A percentile compares a stretch with the other conserved stretches of the same genome.
Evolutionary conservation across 2,888 invertebrate species (phyloP).

Genomic region (Drosophila melanosoma): DNA sequence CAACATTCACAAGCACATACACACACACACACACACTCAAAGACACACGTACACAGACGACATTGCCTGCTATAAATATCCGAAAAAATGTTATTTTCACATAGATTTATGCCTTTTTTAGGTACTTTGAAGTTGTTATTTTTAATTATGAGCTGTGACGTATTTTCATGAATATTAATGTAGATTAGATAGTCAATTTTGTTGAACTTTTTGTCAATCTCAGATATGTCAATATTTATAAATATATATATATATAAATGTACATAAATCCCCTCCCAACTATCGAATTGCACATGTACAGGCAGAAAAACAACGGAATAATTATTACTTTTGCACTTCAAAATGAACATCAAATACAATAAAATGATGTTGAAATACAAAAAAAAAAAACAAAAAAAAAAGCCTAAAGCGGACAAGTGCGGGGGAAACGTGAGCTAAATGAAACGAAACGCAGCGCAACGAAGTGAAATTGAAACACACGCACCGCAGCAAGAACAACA

Average conservation of each 20-base stretch:
- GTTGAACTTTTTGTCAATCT: neutral
- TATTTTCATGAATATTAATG: neutral
- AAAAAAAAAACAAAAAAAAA: neutral
- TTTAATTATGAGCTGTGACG: constrained; percentile 13
- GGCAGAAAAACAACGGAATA: neutral
- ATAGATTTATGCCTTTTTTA: constrained; percentile 16
- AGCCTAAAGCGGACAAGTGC: constrained; percentile 12
- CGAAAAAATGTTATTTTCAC: constrained; percentile 39
- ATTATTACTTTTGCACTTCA: neutral
- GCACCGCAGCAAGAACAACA: constrained; percentile 29
- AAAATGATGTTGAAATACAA: constrained; percentile 18
- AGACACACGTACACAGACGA: constrained; percentile 1
- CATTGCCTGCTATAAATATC: constrained; percentile 51
- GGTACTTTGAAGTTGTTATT: constrained; percentile 20
- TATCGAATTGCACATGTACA: constrained; percentile 1
- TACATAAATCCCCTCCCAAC: neutral
- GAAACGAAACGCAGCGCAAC: constrained; percentile 27
- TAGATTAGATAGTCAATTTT: neutral
- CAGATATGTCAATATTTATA: neutral
- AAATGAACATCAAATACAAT: constrained; percentile 1
- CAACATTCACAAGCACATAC: constrained; percentile 12
- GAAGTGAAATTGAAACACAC: constrained; percentile 53
- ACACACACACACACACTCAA: constrained; percentile 4
- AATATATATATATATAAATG: neutral
- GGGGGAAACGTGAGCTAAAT: constrained; percentile 26